Base-by-base conservation (phyloP, 1,140 invertebrate species). In the Tetragonula clypearis region DNA sequence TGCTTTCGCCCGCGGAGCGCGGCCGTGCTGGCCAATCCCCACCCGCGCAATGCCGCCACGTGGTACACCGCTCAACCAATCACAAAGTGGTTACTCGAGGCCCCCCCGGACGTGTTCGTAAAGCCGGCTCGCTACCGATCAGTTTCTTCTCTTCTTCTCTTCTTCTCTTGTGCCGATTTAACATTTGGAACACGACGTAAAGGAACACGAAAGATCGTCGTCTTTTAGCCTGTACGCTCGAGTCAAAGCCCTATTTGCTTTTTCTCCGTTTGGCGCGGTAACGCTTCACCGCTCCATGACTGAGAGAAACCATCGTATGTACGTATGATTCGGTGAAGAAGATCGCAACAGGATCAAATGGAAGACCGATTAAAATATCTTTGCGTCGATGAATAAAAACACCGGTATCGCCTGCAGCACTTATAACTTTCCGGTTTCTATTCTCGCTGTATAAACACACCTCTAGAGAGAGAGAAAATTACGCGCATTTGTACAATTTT, bases 21-120 rank as follows among this genome's bases (percentile, higher is more conserved):
- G 68, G 72, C 73, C 35, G 41, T 76, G 83, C 86, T 91, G 88
- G 87, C 92, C 92, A 92, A 92, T 92, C 91, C 92, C 92, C 91
- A 84, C 89, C 88, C 74, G 75, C 55, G 73, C 78, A 68, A 26
- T 58, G 35, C 49, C 68, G 86, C 82, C 87, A 92, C 91, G 91
- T 93, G 92, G 87, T 92, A 90, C 85, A 60, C 1, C 1, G 30
- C n/a, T 71, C 80, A 69, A 26, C 92, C 92, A 93, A 93, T 93
- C 80, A 62, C 26, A 56, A 11, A 11, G 66, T 83, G 72, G 78
- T 78, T 80, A n/a, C 68, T 55, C 69, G 74, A 30, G 41, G 58
- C 80, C 76, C 62, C 62, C 76, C 41, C 65, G 72, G 77, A 80
- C 55, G 73, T 53, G 79, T 84, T 86, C 80, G 62, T 74, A 35